A percentile compares a stretch with the other conserved stretches of the same genome.
Evolutionary conservation across 1,140 invertebrate genomes (phyloP).

Genomic region (Cyphomyrmex costatus): DNA sequence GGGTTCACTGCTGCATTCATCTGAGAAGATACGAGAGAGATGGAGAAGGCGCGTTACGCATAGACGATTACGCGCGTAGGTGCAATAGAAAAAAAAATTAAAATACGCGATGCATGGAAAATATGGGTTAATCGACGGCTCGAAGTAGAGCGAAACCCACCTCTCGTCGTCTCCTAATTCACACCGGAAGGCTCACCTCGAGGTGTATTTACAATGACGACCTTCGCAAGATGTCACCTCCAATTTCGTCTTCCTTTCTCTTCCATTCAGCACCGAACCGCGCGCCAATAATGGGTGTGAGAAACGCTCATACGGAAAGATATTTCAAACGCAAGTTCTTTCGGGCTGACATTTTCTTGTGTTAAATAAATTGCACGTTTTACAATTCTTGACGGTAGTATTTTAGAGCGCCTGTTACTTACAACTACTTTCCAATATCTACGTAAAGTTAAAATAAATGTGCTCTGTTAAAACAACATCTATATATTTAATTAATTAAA

Average conservation of each 20-base stretch:
- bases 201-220: slow-evolving; percentile 39
- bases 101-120: slow-evolving; percentile 23
- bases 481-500: slow-evolving; percentile 7
- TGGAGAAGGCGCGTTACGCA: slow-evolving; percentile 66
- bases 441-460: neutral
- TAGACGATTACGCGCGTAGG: slow-evolving; percentile 67
- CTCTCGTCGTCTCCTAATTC: slow-evolving; percentile 32
- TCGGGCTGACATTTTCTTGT: neutral
- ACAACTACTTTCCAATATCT: slow-evolving; percentile 1
- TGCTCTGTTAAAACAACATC: neutral
- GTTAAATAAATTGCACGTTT: neutral
- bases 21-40: slow-evolving; percentile 37
- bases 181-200: slow-evolving; percentile 3
- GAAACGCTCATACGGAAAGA: slow-evolving; percentile 32
- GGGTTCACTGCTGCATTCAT: slow-evolving; percentile 15
- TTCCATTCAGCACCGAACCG: slow-evolving; percentile 39
- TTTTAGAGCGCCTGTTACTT: neutral
- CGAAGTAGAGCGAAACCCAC: slow-evolving; percentile 56
- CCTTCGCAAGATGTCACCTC: slow-evolving; percentile 43
- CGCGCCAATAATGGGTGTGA: neutral
- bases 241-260: slow-evolving; percentile 31
- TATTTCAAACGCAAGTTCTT: slow-evolving; percentile 29
- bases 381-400: neutral
- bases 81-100: slow-evolving; percentile 49
- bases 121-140: slow-evolving; percentile 64